phyloP scores from a whole-genome alignment of 2,888 invertebrate genomes.

The Adela reaumurella region DNA sequence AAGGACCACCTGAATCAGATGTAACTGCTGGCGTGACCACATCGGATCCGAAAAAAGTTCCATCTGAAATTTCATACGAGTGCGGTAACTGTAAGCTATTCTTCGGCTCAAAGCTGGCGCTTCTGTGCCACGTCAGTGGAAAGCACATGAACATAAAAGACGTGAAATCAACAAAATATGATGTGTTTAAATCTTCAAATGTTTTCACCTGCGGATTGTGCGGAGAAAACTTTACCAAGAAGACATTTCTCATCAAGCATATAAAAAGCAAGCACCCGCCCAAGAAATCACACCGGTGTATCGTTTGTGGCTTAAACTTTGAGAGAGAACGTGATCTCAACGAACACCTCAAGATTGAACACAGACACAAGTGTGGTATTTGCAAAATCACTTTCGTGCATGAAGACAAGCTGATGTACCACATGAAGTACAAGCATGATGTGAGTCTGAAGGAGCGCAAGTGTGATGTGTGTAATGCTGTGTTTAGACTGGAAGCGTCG shows the following conservation, averaged over 20 bases:
- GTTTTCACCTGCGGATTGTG: too few relatives aligned
- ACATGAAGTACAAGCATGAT: neutral
- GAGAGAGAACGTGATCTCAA: neutral
- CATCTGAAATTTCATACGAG: too few relatives aligned
- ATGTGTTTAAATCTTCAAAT: neutral
- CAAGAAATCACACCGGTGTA: neutral
- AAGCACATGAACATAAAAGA: slow-evolving; percentile 2
- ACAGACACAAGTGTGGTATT: neutral
- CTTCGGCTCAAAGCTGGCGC: slow-evolving; percentile 1
- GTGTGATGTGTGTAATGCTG: neutral
- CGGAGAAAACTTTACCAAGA: too few relatives aligned
- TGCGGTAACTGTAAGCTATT: slow-evolving; percentile 4
- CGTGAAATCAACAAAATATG: neutral
- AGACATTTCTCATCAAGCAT: neutral
- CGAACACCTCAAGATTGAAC: neutral
- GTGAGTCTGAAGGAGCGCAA: neutral
- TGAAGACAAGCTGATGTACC: neutral
- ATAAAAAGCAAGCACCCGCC: neutral
- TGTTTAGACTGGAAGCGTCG: neutral
- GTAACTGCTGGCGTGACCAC: too few relatives aligned
- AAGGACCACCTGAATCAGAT: too few relatives aligned
- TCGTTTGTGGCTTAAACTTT: neutral
- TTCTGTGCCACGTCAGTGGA: slow-evolving; percentile 2
- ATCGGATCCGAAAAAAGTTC: too few relatives aligned
- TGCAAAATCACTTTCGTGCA: neutral